phyloP scores from a whole-genome alignment of 2,113 vertebrate species.

The Pygoscelis adeliae region DNA sequence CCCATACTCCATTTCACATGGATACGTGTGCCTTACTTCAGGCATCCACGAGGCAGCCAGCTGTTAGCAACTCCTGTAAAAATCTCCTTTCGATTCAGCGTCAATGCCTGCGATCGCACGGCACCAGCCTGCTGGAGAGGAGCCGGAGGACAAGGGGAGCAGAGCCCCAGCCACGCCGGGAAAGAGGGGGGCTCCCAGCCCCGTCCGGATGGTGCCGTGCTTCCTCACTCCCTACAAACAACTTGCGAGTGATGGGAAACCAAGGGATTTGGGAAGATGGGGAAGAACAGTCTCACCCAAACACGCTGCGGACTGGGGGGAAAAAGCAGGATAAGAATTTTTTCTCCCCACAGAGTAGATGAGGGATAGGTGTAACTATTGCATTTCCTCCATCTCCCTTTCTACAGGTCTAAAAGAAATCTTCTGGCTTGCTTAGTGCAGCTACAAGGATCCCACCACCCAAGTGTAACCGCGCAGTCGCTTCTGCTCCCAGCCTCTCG shows the following conservation, averaged over 20 bases:
- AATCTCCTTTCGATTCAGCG: rapidly evolving
- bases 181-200: neutral
- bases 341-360: neutral
- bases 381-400: neutral
- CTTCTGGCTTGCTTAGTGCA: rapidly evolving
- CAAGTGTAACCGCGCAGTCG: rapidly evolving
- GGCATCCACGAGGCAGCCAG: neutral
- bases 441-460: neutral
- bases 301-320: rapidly evolving
- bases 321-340: neutral
- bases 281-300: neutral
- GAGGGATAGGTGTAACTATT: no score
- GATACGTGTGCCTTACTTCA: neutral
- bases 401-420: rapidly evolving
- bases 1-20: rapidly evolving
- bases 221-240: neutral
- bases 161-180: neutral
- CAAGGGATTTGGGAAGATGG: rapidly evolving
- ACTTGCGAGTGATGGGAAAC: neutral
- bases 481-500: neutral
- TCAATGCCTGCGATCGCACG: rapidly evolving
- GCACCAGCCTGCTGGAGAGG: neutral
- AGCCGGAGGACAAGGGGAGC: neutral
- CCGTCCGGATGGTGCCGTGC: rapidly evolving
- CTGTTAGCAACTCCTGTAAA: rapidly evolving